phyloP scores from a whole-genome alignment of 1,140 invertebrate species.

The Aleiodes sp. region DNA sequence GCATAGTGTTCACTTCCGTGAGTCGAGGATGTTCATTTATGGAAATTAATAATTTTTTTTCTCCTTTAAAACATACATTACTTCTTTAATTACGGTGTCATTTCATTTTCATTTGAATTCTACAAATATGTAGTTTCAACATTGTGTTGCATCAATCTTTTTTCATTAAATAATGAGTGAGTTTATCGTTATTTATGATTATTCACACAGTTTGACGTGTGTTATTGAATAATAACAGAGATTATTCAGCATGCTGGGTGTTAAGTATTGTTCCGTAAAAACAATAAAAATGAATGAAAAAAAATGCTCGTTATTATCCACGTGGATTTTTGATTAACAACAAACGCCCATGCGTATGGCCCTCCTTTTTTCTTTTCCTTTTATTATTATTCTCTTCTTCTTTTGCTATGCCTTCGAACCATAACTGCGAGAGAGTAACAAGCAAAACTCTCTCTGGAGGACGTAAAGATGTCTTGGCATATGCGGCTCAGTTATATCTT shows the following conservation, averaged over 20 bases:
- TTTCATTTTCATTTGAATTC: too few relatives aligned
- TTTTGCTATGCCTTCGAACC: slow-evolving; percentile 39
- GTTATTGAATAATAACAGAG: too few relatives aligned
- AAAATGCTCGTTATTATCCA: slow-evolving; percentile 44
- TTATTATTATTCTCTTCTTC: slow-evolving; percentile 17
- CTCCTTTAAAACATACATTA: background rate
- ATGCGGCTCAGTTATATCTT: slow-evolving; percentile 62
- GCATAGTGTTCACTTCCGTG: slow-evolving; percentile 22
- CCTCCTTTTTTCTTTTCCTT: background rate
- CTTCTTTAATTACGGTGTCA: background rate
- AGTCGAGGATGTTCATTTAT: background rate
- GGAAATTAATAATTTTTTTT: slow-evolving; percentile 7
- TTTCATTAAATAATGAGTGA: too few relatives aligned
- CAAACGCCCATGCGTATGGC: slow-evolving; percentile 42
- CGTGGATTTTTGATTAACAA: slow-evolving; percentile 58
- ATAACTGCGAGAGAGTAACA: slow-evolving; percentile 54
- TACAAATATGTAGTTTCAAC: too few relatives aligned
- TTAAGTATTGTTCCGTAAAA: too few relatives aligned
- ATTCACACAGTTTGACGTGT: too few relatives aligned
- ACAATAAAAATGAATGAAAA: slow-evolving; percentile 8
- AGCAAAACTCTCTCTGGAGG: slow-evolving; percentile 49
- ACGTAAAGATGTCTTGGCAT: slow-evolving; percentile 64
- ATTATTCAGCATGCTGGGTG: background rate
- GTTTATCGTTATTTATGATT: too few relatives aligned
- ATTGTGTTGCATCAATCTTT: too few relatives aligned